phyloP scores from a whole-genome alignment of 2,113 vertebrate genomes.

The Limnothrissa miodon region DNA sequence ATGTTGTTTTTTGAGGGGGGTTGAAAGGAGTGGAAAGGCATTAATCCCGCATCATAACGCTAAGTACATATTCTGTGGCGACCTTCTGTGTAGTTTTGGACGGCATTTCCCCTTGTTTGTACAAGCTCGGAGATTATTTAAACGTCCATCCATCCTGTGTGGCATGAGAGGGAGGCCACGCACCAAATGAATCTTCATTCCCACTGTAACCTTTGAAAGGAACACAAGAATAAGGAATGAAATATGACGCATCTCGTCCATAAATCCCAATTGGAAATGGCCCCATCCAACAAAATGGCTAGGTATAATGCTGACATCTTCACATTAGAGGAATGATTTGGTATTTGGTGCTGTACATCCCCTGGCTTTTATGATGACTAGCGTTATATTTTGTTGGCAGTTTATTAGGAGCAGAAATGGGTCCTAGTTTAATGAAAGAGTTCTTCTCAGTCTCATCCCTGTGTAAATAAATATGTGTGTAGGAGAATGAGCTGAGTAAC shows the following conservation, averaged over 20 bases:
- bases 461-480: conserved; percentile 46
- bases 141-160: conserved; percentile 54
- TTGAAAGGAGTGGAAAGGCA: neutral
- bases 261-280: conserved; percentile 79
- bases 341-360: conserved; percentile 66
- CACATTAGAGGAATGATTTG: conserved; percentile 74
- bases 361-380: conserved; percentile 63
- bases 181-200: conserved; percentile 65
- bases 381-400: conserved; percentile 65
- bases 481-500: conserved; percentile 34
- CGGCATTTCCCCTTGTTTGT: conserved; percentile 58
- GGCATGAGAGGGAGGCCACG: conserved; percentile 39
- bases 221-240: conserved; percentile 66
- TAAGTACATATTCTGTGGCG: conserved; percentile 45
- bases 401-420: conserved; percentile 66
- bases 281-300: conserved; percentile 70
- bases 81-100: conserved; percentile 57
- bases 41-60: conserved; percentile 34
- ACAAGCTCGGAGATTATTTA: conserved; percentile 61
- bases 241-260: conserved; percentile 72
- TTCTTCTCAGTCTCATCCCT: conserved; percentile 54
- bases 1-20: neutral
- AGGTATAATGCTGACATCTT: conserved; percentile 72
- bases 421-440: conserved; percentile 58
- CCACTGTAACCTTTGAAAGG: conserved; percentile 65